These are phyloP conservation scores for Leptopilina drosophilae DNA, from an alignment of 2,888 invertebrate genomes.

Conservation along the genomic window DNA sequence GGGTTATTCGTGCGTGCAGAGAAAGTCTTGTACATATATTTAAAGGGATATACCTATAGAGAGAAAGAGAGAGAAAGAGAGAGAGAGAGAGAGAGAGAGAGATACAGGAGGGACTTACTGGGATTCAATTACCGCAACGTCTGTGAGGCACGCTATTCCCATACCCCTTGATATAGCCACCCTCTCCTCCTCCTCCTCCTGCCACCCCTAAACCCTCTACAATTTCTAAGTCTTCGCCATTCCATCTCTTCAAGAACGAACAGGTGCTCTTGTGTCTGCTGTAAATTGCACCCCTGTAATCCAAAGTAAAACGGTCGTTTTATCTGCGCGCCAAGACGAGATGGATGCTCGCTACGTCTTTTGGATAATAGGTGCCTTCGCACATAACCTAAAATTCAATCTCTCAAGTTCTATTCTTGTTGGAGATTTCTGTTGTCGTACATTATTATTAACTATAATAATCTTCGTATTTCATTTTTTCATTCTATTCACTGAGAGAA, in stretches of 20 bases:
- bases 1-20: conserved; percentile 50
- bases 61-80: conserved; percentile 22
- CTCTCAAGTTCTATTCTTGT: too few relatives aligned
- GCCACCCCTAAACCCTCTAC: too few relatives aligned
- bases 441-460: too few relatives aligned
- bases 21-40: conserved; percentile 64
- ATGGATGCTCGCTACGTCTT: conserved; percentile 75
- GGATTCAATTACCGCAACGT: conserved; percentile 77
- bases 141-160: conserved; percentile 75
- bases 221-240: conserved; percentile 57
- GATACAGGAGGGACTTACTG: conserved; percentile 65
- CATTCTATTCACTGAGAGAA: too few relatives aligned
- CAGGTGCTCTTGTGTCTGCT: conserved; percentile 75
- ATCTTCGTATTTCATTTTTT: too few relatives aligned
- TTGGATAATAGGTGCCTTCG: conserved; percentile 68
- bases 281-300: conserved; percentile 76
- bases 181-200: conserved; percentile 49
- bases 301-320: conserved; percentile 77
- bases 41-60: conserved; percentile 64
- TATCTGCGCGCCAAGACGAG: conserved; percentile 74
- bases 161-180: conserved; percentile 59
- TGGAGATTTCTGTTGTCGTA: too few relatives aligned
- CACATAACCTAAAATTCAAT: too few relatives aligned
- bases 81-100: conserved; percentile 23
- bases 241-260: conserved; percentile 73